These are phyloP conservation scores for Telenomus remus DNA, from an alignment of 1,140 invertebrate species.

Conservation along the genomic window DNA sequence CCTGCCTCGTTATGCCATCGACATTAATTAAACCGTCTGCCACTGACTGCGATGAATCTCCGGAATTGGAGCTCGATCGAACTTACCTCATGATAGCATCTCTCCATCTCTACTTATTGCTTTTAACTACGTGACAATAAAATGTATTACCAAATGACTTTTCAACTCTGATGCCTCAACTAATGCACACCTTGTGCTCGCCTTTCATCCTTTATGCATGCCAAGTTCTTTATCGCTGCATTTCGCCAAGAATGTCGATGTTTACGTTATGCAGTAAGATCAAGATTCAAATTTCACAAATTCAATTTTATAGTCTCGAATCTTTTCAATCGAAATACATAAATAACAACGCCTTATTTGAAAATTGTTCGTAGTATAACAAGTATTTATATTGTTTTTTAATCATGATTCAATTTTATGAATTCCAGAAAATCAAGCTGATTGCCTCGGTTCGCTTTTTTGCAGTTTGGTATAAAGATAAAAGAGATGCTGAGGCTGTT, in stretches of 20 bases:
- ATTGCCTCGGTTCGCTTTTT: conserved; percentile 36
- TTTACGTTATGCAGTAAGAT: background rate
- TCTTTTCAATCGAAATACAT: conserved; percentile 5
- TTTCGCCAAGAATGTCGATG: conserved; percentile 8
- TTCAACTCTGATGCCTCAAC: conserved; percentile 16
- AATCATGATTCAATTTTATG: no score
- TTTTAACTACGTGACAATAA: no score
- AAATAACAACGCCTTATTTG: no score
- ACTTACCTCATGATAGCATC: conserved; percentile 35
- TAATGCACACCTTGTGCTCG: conserved; percentile 28
- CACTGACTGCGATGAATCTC: conserved; percentile 19
- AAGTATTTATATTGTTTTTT: no score
- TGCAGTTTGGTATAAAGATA: conserved; percentile 29
- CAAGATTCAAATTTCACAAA: conserved; percentile 6
- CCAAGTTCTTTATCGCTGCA: conserved; percentile 26
- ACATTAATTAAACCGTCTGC: conserved; percentile 46
- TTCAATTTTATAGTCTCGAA: background rate
- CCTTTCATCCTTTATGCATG: conserved; percentile 18
- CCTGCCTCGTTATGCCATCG: conserved; percentile 40
- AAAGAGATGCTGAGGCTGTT: conserved; percentile 28
- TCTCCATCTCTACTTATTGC: conserved; percentile 14
- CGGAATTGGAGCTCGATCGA: conserved; percentile 40
- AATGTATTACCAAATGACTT: conserved; percentile 28
- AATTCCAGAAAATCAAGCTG: conserved; percentile 36
- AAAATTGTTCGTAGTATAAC: no score